phyloP scores from a whole-genome alignment of 2,797 vertebrate genomes.

The Gallinago nigripennis region DNA sequence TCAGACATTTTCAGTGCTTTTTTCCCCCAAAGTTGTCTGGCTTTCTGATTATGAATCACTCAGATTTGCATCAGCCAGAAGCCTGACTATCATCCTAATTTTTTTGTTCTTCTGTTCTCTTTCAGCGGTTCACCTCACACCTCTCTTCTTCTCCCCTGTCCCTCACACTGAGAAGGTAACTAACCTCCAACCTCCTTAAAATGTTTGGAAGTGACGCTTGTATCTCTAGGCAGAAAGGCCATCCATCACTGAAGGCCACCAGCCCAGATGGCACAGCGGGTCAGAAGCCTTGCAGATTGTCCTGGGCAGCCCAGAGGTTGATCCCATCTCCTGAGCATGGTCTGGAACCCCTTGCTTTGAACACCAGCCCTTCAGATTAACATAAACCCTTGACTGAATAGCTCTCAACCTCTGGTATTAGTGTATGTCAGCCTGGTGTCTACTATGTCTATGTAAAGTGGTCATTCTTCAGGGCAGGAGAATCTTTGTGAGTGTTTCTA shows the following conservation, averaged over 20 bases:
- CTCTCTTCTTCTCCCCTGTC: background rate
- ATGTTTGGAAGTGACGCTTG: background rate
- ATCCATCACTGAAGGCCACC: background rate
- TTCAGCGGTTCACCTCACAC: background rate
- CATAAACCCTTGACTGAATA: background rate
- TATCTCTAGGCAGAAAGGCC: background rate
- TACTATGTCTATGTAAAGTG: background rate
- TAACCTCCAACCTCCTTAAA: background rate
- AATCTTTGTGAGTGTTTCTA: background rate
- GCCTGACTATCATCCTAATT: background rate
- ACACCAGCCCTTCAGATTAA: background rate
- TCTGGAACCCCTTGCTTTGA: background rate
- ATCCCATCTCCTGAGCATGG: background rate
- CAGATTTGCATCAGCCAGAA: background rate
- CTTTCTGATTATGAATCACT: background rate
- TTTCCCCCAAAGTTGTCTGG: background rate
- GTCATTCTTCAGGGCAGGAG: background rate
- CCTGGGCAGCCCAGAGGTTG: background rate
- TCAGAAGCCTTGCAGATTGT: background rate
- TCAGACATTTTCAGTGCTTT: background rate
- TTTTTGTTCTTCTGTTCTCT: background rate
- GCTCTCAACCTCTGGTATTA: background rate
- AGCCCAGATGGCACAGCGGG: background rate
- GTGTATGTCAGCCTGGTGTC: background rate
- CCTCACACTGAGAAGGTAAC: background rate